These are phyloP conservation scores for Drosophila fulvimacula DNA, from an alignment of 2,888 invertebrate genomes.

Conservation along the genomic window DNA sequence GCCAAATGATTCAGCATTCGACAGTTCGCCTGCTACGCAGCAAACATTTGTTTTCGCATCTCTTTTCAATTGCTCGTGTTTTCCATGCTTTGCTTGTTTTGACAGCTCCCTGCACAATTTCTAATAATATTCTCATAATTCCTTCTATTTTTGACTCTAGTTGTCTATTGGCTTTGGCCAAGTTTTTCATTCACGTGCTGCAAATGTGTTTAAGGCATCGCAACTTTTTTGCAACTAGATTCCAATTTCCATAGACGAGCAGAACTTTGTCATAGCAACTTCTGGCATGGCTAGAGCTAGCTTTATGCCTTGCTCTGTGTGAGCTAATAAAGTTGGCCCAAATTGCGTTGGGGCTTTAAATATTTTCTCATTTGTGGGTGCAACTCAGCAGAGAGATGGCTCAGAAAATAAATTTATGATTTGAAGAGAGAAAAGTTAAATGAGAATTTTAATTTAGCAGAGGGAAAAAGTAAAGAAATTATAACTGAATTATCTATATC, in stretches of 20 bases:
- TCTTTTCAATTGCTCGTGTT: constrained; percentile 18
- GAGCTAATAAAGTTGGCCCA: constrained; percentile 43
- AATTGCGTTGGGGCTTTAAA: constrained; percentile 19
- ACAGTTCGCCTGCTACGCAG: constrained; percentile 41
- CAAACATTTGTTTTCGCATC: constrained; percentile 40
- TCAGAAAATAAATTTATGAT: neutral
- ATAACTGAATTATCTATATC: no score
- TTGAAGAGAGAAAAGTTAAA: neutral
- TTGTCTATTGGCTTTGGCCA: constrained; percentile 19
- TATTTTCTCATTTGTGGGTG: no score
- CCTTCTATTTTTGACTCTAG: neutral
- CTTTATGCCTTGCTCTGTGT: constrained; percentile 30
- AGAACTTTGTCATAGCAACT: constrained; percentile 48
- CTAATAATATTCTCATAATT: neutral
- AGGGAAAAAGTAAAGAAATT: neutral
- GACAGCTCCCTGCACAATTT: constrained; percentile 43
- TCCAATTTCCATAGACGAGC: constrained; percentile 38
- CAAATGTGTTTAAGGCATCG: constrained; percentile 17
- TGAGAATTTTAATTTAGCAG: neutral
- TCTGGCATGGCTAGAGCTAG: constrained; percentile 16
- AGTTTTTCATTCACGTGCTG: constrained; percentile 27
- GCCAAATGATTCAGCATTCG: constrained; percentile 59
- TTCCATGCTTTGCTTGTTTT: constrained; percentile 43
- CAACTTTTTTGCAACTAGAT: constrained; percentile 44
- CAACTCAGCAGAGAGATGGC: no score